Percentiles rank a stretch among this genome's conserved stretches.
These are phyloP conservation scores for Argyresthia albistria DNA, from an alignment of 2,888 invertebrate genomes.

Conservation along the genomic window DNA sequence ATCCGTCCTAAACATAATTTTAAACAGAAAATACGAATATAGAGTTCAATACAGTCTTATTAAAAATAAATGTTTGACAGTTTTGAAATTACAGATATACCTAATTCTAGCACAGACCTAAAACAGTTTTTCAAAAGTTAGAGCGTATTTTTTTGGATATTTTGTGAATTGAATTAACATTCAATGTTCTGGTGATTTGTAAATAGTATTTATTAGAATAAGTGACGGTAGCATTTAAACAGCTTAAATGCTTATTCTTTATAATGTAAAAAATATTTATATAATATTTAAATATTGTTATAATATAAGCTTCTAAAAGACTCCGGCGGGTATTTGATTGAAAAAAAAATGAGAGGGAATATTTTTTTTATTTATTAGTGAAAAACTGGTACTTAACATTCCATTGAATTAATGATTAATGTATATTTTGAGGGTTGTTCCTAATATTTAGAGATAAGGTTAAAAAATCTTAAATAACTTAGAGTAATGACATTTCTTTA, in stretches of 20 bases:
- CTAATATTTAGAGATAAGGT: constrained; percentile 37
- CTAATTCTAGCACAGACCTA: too few relatives aligned
- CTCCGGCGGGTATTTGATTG: background rate
- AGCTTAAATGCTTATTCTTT: constrained; percentile 61
- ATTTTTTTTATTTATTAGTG: constrained; percentile 22
- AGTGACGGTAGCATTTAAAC: constrained; percentile 62
- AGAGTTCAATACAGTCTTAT: too few relatives aligned
- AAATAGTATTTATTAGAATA: constrained; percentile 70
- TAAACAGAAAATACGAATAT: too few relatives aligned
- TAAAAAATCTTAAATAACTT: background rate
- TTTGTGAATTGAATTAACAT: constrained; percentile 1
- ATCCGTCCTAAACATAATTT: too few relatives aligned
- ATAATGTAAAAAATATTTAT: constrained; percentile 71
- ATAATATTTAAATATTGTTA: constrained; percentile 63
- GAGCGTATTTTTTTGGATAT: background rate
- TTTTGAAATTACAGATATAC: too few relatives aligned
- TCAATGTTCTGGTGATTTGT: constrained; percentile 66
- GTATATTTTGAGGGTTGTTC: constrained; percentile 53
- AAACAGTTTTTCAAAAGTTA: too few relatives aligned
- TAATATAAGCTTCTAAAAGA: constrained; percentile 32
- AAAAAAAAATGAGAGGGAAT: background rate
- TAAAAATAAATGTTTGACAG: too few relatives aligned
- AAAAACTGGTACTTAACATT: constrained; percentile 13
- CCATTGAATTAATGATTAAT: constrained; percentile 35
- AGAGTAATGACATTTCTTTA: too few relatives aligned